Conservation (phyloP, 2,113 vertebrate genomes). For the Falcunculus frontatus region DNA sequence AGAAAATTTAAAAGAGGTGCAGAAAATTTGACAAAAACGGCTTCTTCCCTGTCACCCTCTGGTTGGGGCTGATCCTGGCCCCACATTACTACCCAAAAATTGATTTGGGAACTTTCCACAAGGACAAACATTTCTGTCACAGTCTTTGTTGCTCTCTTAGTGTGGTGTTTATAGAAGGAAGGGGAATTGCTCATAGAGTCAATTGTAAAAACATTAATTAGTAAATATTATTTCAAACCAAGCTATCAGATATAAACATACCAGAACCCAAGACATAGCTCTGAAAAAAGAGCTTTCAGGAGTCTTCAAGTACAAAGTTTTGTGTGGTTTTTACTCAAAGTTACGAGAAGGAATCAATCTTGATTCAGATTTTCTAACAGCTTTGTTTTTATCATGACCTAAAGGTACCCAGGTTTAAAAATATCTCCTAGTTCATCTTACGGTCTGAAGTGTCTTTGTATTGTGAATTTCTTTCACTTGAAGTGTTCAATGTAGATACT, state of each 20-base stretch:
- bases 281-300: not conserved
- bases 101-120: not conserved
- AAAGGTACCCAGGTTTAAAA: not conserved
- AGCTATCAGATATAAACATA: not conserved
- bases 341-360: not conserved
- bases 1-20: not conserved
- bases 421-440: not conserved
- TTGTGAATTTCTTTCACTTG: not conserved
- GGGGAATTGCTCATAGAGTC: not conserved
- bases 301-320: not conserved
- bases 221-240: constrained; percentile 13
- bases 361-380: not conserved
- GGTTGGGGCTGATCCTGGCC: not conserved
- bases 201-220: not conserved
- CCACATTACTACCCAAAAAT: not conserved
- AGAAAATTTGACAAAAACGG: not conserved
- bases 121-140: not conserved
- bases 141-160: not conserved
- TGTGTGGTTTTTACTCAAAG: not conserved
- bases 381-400: not conserved
- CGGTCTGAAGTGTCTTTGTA: not conserved
- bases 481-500: not conserved
- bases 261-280: not conserved
- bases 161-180: not conserved
- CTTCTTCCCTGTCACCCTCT: not conserved